Conservation (phyloP, 2,797 vertebrate genomes). For the Characodon lateralis region DNA sequence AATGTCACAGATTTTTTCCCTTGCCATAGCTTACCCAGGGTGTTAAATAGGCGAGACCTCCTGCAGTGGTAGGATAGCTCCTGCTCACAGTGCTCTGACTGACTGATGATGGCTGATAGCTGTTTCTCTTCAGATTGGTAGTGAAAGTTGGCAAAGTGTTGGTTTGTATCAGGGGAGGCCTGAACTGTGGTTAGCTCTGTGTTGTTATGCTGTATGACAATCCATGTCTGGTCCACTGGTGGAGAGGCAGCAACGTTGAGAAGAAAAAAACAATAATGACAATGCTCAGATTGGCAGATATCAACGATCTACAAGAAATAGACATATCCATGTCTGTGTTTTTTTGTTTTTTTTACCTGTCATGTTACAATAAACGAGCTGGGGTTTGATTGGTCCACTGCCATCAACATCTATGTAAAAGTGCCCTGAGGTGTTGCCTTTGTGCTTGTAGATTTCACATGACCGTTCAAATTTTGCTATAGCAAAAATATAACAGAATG, state of each 20-base stretch:
- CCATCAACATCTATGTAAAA: constrained; percentile 93
- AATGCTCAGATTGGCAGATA: constrained; percentile 1
- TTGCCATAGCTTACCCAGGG: constrained; percentile 80
- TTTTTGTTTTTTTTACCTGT: constrained; percentile 81
- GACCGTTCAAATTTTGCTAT: constrained; percentile 91
- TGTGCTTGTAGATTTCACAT: constrained; percentile 96
- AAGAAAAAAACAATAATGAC: neutral
- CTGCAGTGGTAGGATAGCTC: constrained; percentile 89
- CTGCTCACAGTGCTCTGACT: constrained; percentile 91
- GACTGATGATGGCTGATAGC: constrained; percentile 83
- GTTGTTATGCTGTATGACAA: constrained; percentile 91
- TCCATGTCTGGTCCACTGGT: constrained; percentile 87
- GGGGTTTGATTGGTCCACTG: constrained; percentile 91
- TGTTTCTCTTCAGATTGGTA: constrained; percentile 88
- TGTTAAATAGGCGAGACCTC: constrained; percentile 90
- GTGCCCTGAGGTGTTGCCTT: constrained; percentile 89
- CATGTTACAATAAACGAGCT: constrained; percentile 94
- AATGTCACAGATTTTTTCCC: neutral
- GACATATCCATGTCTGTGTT: neutral
- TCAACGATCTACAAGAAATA: neutral
- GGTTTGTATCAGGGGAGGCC: constrained; percentile 76
- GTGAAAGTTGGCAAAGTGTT: constrained; percentile 83
- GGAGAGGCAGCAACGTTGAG: neutral
- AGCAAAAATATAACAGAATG: constrained; percentile 33
- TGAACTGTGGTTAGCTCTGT: constrained; percentile 87